Conservation (phyloP, 2,113 vertebrate species). For the Lanius ludovicianus region DNA sequence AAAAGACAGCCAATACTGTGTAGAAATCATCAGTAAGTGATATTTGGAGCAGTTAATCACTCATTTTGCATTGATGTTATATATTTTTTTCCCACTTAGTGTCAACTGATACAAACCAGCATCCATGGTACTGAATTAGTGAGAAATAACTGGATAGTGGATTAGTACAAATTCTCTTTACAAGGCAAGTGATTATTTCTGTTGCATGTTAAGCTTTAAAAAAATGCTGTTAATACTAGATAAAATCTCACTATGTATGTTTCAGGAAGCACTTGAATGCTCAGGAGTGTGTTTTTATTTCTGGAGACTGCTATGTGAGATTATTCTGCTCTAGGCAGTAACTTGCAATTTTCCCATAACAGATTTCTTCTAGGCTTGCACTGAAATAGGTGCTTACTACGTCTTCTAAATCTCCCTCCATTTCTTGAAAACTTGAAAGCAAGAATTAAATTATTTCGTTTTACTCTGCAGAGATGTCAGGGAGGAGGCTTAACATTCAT, state of each 20-base stretch:
- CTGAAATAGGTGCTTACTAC: neutral
- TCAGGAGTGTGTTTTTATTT: neutral
- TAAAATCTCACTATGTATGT: neutral
- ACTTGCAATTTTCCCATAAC: neutral
- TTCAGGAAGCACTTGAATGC: neutral
- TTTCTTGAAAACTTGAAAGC: neutral
- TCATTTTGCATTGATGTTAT: neutral
- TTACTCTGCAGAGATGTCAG: neutral
- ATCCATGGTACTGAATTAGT: neutral
- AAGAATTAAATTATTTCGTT: constrained; percentile 1
- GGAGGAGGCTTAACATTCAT: neutral
- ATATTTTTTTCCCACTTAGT: neutral
- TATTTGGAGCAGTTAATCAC: neutral
- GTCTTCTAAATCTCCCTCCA: neutral
- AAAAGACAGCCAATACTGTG: neutral
- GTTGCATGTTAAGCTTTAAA: neutral
- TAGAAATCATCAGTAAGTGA: neutral
- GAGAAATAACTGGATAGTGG: neutral
- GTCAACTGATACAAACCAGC: neutral
- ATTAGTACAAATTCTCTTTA: neutral
- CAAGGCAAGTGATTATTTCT: neutral
- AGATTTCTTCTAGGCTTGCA: neutral
- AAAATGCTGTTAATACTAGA: neutral
- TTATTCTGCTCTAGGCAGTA: constrained; percentile 8
- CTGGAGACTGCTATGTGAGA: neutral